Evolutionary conservation across 2,888 invertebrate genomes (phyloP).

Genomic region (Megalurothrips usitatus): DNA sequence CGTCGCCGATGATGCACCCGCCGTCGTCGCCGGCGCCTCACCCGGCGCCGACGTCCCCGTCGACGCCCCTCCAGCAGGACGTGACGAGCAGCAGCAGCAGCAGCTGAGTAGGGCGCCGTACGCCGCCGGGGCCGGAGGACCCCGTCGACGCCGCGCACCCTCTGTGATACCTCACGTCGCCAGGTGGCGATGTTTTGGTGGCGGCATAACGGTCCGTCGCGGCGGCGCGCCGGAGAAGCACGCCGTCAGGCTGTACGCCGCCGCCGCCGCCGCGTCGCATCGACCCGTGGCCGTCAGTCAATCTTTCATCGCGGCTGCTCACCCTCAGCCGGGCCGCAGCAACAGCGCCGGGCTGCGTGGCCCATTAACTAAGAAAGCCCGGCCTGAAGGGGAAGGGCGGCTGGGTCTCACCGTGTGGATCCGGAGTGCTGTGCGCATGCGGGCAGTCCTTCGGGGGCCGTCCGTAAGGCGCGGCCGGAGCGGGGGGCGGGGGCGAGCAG

Average conservation of each 20-base stretch:
- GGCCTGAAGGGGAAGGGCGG: too few species aligned
- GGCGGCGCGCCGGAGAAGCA: neutral
- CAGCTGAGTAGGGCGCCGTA: neutral
- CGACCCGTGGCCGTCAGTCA: neutral
- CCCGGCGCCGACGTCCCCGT: conserved; percentile 5
- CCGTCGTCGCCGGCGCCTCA: conserved; percentile 35
- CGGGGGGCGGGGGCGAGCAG: too few species aligned
- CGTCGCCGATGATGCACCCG: conserved; percentile 30
- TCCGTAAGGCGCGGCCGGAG: too few species aligned
- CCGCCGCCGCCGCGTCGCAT: neutral
- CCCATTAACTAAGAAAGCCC: neutral
- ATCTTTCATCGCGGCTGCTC: neutral
- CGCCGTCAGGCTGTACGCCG: neutral
- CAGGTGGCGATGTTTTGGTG: too few species aligned
- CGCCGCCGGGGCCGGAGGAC: neutral
- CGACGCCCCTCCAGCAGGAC: neutral
- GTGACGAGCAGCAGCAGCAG: neutral
- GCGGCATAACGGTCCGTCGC: too few species aligned
- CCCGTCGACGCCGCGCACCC: neutral
- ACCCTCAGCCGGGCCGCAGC: neutral
- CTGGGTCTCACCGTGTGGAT: too few species aligned
- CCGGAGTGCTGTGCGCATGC: too few species aligned
- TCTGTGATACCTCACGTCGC: too few species aligned
- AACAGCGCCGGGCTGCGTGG: neutral
- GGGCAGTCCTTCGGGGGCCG: too few species aligned